Percentiles rank a stretch among this genome's conserved stretches.
Evolutionary conservation across 35 echinoderm and acorn worm genomes (phyloP).

Genomic region (Lytechinus variegatus): DNA sequence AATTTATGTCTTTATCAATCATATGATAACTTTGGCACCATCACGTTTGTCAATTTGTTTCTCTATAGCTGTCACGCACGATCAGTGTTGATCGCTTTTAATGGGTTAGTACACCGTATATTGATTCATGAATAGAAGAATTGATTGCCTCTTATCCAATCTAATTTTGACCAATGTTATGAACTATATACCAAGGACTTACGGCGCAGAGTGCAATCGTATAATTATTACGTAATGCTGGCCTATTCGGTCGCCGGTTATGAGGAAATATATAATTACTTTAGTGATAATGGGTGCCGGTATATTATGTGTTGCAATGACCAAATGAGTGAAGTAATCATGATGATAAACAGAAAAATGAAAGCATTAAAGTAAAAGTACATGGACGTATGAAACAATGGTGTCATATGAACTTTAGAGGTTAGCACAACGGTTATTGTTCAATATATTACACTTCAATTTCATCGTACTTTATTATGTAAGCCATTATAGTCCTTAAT

Average conservation of each 20-base stretch:
- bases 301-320: not conserved
- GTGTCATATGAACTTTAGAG: not conserved
- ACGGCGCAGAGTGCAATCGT: not conserved
- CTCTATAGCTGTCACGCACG: not conserved
- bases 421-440: not conserved
- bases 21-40: not conserved
- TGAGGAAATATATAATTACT: not conserved
- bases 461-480: too few relatives aligned
- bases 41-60: not conserved
- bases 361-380: not conserved
- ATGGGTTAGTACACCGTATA: not conserved
- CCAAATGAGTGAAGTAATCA: not conserved
- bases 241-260: not conserved
- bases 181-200: not conserved
- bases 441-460: not conserved
- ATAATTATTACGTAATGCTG: not conserved
- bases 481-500: too few relatives aligned
- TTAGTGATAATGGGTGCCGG: not conserved
- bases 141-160: not conserved
- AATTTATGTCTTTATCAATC: constrained; percentile 1
- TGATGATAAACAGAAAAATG: not conserved
- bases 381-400: not conserved
- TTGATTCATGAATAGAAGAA: not conserved
- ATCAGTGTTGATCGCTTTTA: not conserved
- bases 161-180: not conserved